Evolutionary conservation across 1,140 invertebrate species (phyloP).

Genomic region (Octopus sinensis): DNA sequence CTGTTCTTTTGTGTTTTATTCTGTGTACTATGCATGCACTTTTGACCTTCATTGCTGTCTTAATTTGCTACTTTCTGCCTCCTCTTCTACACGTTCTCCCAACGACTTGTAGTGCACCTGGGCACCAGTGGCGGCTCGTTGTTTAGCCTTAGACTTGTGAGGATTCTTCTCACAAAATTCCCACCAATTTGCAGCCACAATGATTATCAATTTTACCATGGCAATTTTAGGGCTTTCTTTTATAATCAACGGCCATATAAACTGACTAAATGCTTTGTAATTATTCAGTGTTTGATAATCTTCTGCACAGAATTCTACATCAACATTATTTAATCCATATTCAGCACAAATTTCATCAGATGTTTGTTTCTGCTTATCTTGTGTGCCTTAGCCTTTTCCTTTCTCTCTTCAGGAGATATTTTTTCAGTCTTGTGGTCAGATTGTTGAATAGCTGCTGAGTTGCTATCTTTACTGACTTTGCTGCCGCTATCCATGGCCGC

Average conservation of each 20-base stretch:
- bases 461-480: too few relatives aligned
- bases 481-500: too few relatives aligned
- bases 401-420: background rate
- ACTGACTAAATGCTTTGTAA: conserved; percentile 94
- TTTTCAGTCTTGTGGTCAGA: too few relatives aligned
- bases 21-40: too few relatives aligned
- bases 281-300: conserved; percentile 88
- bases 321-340: conserved; percentile 84
- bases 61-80: too few relatives aligned
- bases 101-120: too few relatives aligned
- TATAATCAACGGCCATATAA: conserved; percentile 84
- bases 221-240: conserved; percentile 90
- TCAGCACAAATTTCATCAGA: conserved; percentile 81
- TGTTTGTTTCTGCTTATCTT: conserved; percentile 34
- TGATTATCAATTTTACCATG: conserved; percentile 90
- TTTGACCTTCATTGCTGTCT: too few relatives aligned
- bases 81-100: too few relatives aligned
- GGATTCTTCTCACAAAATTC: conserved; percentile 67
- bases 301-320: conserved; percentile 86
- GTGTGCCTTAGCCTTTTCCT: too few relatives aligned
- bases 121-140: background rate
- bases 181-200: conserved; percentile 94
- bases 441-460: too few relatives aligned
- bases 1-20: too few relatives aligned
- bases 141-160: conserved; percentile 33